These are phyloP conservation scores for Melipona bicolor DNA, from an alignment of 2,888 invertebrate species.

Conservation along the genomic window DNA sequence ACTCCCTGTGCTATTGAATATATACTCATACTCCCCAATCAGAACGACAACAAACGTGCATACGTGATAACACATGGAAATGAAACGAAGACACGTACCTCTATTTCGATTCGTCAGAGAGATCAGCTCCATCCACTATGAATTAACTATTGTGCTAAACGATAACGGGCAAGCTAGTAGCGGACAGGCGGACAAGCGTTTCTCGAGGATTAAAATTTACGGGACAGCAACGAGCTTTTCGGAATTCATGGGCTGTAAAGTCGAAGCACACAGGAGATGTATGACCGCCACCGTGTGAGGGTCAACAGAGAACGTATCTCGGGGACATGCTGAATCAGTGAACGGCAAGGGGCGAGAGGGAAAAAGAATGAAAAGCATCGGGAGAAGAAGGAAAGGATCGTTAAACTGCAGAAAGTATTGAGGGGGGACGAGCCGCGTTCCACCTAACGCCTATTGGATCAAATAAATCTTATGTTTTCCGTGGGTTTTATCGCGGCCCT, in stretches of 20 bases:
- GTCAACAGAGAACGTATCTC: conserved; percentile 38
- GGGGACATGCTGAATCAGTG: conserved; percentile 47
- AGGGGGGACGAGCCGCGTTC: conserved; percentile 11
- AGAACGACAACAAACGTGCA: too few species aligned
- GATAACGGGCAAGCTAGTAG: conserved; percentile 2
- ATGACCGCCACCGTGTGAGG: conserved; percentile 37
- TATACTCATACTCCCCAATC: too few species aligned
- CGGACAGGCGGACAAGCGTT: conserved; percentile 32
- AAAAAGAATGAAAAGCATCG: conserved; percentile 6
- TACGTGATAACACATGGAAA: too few species aligned
- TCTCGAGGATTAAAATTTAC: conserved; percentile 74
- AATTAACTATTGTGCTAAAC: neutral
- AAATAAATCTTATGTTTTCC: conserved; percentile 49
- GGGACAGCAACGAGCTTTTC: conserved; percentile 68
- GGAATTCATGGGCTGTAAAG: conserved; percentile 73
- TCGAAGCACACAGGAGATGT: conserved; percentile 57
- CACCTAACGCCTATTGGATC: conserved; percentile 42
- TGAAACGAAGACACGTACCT: neutral
- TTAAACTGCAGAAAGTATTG: conserved; percentile 47
- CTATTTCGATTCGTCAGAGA: neutral
- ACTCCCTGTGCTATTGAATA: too few species aligned
- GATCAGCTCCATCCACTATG: neutral
- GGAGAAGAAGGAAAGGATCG: conserved; percentile 32
- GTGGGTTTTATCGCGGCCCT: conserved; percentile 9
- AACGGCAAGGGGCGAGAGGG: neutral